Percentiles rank a stretch among this genome's conserved stretches.
These are phyloP conservation scores for Edolisoma coerulescens DNA, from an alignment of 2,113 vertebrate species.

Conservation along the genomic window DNA sequence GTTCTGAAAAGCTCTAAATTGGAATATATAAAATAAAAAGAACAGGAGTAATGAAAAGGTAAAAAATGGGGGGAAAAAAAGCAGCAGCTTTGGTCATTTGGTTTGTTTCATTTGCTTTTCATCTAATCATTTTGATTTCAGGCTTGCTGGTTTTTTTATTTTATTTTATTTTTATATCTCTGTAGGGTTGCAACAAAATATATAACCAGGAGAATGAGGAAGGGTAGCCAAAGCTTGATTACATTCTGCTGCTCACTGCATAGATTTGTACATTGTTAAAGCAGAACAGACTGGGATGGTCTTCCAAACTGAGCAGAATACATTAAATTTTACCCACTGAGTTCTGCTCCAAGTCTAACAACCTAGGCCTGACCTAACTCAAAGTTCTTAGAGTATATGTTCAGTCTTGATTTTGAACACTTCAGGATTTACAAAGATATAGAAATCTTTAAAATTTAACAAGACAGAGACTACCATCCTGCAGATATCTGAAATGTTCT, in stretches of 20 bases:
- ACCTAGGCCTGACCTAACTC: neutral
- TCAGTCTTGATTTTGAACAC: neutral
- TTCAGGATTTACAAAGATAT: neutral
- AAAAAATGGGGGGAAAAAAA: fast-evolving
- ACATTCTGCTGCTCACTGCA: neutral
- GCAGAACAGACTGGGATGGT: neutral
- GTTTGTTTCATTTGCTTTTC: neutral
- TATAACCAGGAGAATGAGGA: neutral
- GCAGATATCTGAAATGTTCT: neutral
- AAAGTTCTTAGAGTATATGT: neutral
- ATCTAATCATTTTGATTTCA: neutral
- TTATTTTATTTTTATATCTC: neutral
- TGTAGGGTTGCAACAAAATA: neutral
- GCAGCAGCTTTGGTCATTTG: neutral
- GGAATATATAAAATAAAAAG: neutral
- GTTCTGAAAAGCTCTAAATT: neutral
- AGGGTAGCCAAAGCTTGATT: neutral
- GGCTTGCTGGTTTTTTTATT: neutral
- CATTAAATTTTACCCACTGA: neutral
- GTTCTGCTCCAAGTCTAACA: neutral
- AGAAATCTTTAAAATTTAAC: neutral
- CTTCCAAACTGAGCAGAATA: neutral
- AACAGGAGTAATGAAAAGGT: neutral
- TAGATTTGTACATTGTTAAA: neutral
- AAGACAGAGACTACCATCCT: neutral